Conservation (phyloP, 2,888 invertebrate genomes). For the Orchesellides sinensis region DNA sequence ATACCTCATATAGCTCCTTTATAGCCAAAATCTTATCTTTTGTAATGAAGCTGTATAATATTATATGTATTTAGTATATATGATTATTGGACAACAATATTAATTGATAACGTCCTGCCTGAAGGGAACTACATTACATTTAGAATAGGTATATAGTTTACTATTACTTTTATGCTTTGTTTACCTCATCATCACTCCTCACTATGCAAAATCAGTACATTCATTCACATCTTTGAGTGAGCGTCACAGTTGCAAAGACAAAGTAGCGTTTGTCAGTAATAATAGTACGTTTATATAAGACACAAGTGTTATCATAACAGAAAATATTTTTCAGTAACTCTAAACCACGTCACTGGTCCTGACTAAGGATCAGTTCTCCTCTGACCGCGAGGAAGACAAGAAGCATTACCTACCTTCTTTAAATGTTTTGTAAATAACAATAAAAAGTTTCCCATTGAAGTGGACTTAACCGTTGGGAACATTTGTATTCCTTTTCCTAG, state of each 20-base stretch:
- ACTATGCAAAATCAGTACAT: not conserved
- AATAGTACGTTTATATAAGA: conserved; percentile 10
- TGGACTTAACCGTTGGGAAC: not conserved
- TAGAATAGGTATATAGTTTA: not conserved
- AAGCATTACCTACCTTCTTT: too few species aligned
- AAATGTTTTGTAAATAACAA: not conserved
- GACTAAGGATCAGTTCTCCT: conserved; percentile 46
- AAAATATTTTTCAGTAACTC: conserved; percentile 10
- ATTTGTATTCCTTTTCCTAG: not conserved
- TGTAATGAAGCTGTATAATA: too few species aligned
- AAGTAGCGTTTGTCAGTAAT: not conserved
- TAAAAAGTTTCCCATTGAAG: not conserved
- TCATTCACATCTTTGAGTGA: too few species aligned
- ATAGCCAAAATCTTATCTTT: too few species aligned
- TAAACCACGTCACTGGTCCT: conserved; percentile 12
- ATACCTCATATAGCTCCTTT: too few species aligned
- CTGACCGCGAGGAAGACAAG: conserved; percentile 55
- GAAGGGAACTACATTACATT: conserved; percentile 2
- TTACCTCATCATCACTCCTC: conserved; percentile 14
- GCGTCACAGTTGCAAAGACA: too few species aligned
- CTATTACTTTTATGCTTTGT: not conserved
- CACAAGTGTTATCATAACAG: not conserved
- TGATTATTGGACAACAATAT: conserved; percentile 39
- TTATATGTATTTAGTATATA: too few species aligned
- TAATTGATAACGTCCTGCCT: conserved; percentile 23